These are phyloP conservation scores for Sinocyclocheilus maitianheensis DNA, from an alignment of 2,113 vertebrate species.

Conservation along the genomic window DNA sequence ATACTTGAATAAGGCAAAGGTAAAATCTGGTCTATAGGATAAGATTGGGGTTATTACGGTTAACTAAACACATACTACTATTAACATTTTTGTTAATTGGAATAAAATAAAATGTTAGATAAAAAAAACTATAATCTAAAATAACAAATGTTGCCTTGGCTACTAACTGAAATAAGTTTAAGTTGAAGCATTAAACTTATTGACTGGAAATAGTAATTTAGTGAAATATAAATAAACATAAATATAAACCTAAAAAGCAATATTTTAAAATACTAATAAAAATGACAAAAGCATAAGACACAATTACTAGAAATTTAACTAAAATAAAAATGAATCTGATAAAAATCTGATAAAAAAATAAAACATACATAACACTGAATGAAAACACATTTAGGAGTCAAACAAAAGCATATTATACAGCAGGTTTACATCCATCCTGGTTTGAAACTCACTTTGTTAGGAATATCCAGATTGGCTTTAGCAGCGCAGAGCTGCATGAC, in stretches of 20 bases:
- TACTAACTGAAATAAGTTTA: not conserved
- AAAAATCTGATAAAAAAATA: not conserved
- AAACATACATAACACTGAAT: not conserved
- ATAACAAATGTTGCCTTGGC: no score
- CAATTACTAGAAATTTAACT: no score
- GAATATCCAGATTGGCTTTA: slow-evolving; percentile 83
- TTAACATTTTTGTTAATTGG: no score
- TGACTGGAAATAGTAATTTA: not conserved
- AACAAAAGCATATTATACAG: not conserved
- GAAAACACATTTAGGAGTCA: not conserved
- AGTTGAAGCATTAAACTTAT: not conserved
- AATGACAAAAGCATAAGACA: not conserved
- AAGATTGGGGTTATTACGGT: no score
- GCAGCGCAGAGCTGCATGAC: slow-evolving; percentile 85
- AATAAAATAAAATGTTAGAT: no score
- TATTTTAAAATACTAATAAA: not conserved
- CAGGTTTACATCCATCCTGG: not conserved
- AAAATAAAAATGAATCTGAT: not conserved
- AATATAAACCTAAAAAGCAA: no score
- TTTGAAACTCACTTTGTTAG: slow-evolving; percentile 84
- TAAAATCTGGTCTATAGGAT: not conserved
- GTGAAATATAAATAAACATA: not conserved
- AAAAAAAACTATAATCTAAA: no score
- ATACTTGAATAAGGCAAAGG: not conserved
- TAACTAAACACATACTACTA: no score